These are phyloP conservation scores for Nannobrachium achirus DNA, from an alignment of 2,113 vertebrate species.

Conservation along the genomic window DNA sequence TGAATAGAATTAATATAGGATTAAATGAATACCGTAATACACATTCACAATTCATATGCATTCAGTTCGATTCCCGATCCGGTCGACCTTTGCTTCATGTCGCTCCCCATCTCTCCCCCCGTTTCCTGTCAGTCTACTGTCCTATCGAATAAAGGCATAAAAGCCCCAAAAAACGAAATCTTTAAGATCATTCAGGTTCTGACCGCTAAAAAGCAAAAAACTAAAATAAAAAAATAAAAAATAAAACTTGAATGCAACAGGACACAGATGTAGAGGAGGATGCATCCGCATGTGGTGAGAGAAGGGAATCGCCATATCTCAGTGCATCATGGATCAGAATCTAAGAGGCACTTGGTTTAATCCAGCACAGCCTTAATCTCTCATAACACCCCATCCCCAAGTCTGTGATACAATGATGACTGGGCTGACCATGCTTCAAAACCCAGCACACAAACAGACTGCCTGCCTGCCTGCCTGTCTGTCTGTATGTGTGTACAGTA, in stretches of 20 bases:
- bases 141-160: too few species aligned
- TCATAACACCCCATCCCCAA: constrained; percentile 28
- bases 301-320: neutral
- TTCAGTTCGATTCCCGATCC: too few species aligned
- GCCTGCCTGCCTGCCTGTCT: too few species aligned
- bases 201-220: too few species aligned
- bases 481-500: neutral
- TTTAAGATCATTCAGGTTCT: too few species aligned
- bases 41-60: neutral
- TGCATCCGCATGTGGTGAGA: neutral
- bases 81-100: too few species aligned
- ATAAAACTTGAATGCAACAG: too few species aligned
- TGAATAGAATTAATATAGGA: neutral
- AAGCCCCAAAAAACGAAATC: too few species aligned
- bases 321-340: constrained; percentile 29
- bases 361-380: constrained; percentile 36
- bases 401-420: constrained; percentile 44
- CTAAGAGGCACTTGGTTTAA: constrained; percentile 6
- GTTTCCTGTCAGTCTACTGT: too few species aligned
- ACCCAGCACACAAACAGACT: constrained; percentile 23
- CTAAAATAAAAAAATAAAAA: too few species aligned
- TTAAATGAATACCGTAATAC: too few species aligned
- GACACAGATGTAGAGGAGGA: constrained; percentile 9
- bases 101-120: too few species aligned
- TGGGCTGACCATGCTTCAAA: constrained; percentile 44